Evolutionary conservation across 2,888 invertebrate genomes (phyloP).

Genomic region (Asteroscopus sphinx): DNA sequence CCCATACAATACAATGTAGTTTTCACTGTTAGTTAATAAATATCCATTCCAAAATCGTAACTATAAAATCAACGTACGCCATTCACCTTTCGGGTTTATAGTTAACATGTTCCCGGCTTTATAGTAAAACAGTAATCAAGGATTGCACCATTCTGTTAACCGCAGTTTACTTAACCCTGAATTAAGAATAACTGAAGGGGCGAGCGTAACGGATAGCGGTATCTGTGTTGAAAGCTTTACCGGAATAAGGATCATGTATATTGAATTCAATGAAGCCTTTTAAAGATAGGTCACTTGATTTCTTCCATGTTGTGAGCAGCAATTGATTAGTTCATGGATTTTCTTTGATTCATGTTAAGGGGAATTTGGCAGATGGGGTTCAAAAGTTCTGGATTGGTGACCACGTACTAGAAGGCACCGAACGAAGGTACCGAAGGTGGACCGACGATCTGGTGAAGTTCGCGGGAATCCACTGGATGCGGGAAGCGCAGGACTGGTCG

Average conservation of each 20-base stretch:
- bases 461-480: too few relatives aligned
- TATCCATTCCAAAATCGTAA: slow-evolving; percentile 24
- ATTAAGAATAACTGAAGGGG: slow-evolving; percentile 48
- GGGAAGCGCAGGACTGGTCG: too few relatives aligned
- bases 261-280: slow-evolving; percentile 37
- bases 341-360: too few relatives aligned
- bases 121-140: slow-evolving; percentile 41
- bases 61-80: slow-evolving; percentile 42
- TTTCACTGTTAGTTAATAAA: slow-evolving; percentile 3
- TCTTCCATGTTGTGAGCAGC: not conserved
- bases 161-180: slow-evolving; percentile 48
- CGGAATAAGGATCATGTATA: slow-evolving; percentile 43
- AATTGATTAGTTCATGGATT: too few relatives aligned
- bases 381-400: too few relatives aligned
- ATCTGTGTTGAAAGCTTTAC: slow-evolving; percentile 45
- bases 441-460: too few relatives aligned
- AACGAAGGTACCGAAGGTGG: too few relatives aligned
- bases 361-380: too few relatives aligned
- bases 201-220: slow-evolving; percentile 41
- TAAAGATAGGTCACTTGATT: slow-evolving; percentile 15
- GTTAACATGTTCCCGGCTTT: slow-evolving; percentile 18
- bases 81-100: slow-evolving; percentile 22
- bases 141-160: slow-evolving; percentile 40
- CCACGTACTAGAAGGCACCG: too few relatives aligned
- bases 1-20: slow-evolving; percentile 6